Evolutionary conservation across 2,113 vertebrate species (phyloP), one percentile per base, ranked within the genome.

Genomic region (Ploceus nigricollis): DNA sequence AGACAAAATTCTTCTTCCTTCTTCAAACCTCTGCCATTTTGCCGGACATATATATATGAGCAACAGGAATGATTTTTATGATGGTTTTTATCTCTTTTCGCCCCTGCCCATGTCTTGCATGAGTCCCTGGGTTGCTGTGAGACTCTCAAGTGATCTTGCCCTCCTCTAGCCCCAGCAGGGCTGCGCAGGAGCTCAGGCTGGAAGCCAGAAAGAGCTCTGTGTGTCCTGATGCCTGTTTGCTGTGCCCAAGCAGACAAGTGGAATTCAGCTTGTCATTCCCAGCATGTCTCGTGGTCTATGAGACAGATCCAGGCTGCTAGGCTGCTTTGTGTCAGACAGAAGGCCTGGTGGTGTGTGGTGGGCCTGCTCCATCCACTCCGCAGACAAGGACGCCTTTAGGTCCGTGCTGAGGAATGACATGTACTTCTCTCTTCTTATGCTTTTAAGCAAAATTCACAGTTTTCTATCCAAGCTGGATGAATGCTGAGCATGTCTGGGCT

Each of bases 231-330:
- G 53, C n/a, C 73, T 61, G 8, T 58, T 60, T 7, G 53, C 76
- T 7, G 24, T 60, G 63, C 50, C 57, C 83, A 76, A 64, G n/a
- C 1, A 0, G 78, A 73, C 35, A 65, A 73, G 73, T 9, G 60
- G 37, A 92, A 82, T 90, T 63, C 65, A 53, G 45, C 54, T 95
- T 81, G 64, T 83, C 77, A 93, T 95, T 91, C 94, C 81, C 63
- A 60, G 76, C 94, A 89, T 18, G 40, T 87, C 80, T 39, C 3
- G 0, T 30, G 68, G 48, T 30, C 77, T 1, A 1, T 65, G 81
- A 91, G 84, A 44, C 18, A 7, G 77, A 87, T 73, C 68, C 81
- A 57, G 68, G 44, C 63, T 3, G 1, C 75, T 60, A 0, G 40
- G 76, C 63, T 69, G 68, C 87, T 94, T 95, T 91, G 84, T 93